Conservation (phyloP, 2,113 vertebrate genomes). For the Garra rufa region DNA sequence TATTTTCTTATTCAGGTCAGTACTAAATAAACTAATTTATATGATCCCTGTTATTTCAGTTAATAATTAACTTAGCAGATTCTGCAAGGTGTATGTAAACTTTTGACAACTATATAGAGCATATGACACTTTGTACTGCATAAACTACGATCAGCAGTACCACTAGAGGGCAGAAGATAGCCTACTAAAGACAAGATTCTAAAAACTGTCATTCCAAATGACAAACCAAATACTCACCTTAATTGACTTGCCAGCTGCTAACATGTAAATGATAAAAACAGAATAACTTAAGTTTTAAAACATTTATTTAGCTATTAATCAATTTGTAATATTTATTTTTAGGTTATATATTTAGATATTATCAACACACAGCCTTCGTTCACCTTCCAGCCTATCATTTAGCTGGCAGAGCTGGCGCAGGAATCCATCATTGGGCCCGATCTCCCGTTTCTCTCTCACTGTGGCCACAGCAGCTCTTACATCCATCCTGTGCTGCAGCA, state of each 20-base stretch:
- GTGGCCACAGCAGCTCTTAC: conserved; percentile 80
- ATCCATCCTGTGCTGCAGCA: conserved; percentile 86
- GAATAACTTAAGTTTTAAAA: too few relatives aligned
- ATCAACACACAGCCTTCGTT: conserved; percentile 62
- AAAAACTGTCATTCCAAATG: neutral
- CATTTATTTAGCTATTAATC: neutral
- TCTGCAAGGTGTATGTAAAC: too few relatives aligned
- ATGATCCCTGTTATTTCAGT: too few relatives aligned
- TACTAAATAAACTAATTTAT: too few relatives aligned
- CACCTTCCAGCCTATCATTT: conserved; percentile 75
- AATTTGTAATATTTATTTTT: neutral
- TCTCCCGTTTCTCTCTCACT: conserved; percentile 88
- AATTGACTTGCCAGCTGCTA: neutral
- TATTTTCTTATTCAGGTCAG: too few relatives aligned
- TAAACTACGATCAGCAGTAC: neutral
- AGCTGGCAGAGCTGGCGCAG: conserved; percentile 90
- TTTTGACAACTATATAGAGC: too few relatives aligned
- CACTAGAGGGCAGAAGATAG: conserved; percentile 7
- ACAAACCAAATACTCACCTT: neutral
- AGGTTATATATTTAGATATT: neutral
- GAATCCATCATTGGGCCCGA: conserved; percentile 96
- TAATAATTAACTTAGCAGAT: too few relatives aligned
- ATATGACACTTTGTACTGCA: neutral
- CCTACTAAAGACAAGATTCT: too few relatives aligned
- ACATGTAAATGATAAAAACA: neutral